Evolutionary conservation across 1,140 invertebrate genomes (phyloP).

Genomic region (Neelides sp.): DNA sequence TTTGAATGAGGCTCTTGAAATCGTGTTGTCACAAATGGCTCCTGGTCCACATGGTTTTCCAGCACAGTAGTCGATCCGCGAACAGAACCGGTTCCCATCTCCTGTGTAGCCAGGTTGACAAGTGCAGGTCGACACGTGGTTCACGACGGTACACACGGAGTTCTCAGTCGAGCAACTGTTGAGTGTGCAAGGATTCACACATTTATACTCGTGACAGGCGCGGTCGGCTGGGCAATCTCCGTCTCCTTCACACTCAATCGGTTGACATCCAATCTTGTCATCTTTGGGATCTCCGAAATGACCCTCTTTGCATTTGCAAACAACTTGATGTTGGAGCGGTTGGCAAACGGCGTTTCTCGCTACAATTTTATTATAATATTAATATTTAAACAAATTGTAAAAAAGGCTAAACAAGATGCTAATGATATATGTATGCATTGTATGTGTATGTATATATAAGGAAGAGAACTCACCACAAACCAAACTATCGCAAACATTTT

Average conservation of each 20-base stretch:
- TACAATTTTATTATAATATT: background rate
- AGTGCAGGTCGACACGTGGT: constrained; percentile 47
- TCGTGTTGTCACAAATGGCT: constrained; percentile 66
- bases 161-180: constrained; percentile 68
- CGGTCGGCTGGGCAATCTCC: constrained; percentile 66
- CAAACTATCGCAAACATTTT: constrained; percentile 22
- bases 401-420: background rate
- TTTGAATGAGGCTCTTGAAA: constrained; percentile 64
- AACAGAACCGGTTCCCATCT: constrained; percentile 55
- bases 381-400: background rate
- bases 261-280: constrained; percentile 56
- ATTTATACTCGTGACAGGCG: constrained; percentile 62
- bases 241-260: constrained; percentile 57
- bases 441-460: too few relatives aligned
- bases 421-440: background rate
- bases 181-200: constrained; percentile 67
- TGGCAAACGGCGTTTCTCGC: constrained; percentile 58
- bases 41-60: constrained; percentile 65
- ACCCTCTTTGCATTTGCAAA: constrained; percentile 61
- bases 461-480: constrained; percentile 14
- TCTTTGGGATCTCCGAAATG: constrained; percentile 64
- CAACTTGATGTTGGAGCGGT: constrained; percentile 51
- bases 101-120: constrained; percentile 77
- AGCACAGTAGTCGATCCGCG: constrained; percentile 62
- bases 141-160: constrained; percentile 65